Percentiles rank a stretch among this genome's conserved stretches.
Evolutionary conservation across 92 coral and sea anemone genomes (phyloP).

Genomic region (Metridium senile): DNA sequence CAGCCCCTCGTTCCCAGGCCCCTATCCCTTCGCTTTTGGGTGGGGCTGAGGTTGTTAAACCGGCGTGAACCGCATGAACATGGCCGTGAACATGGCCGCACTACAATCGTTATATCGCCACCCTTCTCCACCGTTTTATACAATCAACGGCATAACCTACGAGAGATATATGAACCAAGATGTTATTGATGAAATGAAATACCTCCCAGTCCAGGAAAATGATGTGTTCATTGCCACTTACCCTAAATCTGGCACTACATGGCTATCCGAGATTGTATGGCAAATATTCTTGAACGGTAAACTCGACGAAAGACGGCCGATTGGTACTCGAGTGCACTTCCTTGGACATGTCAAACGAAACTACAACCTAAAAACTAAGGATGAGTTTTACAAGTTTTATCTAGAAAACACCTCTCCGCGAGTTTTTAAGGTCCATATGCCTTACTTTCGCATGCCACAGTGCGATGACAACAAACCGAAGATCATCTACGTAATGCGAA

Average conservation of each 20-base stretch:
- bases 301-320: conserved; percentile 15
- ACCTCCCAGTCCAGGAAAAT: conserved; percentile 1
- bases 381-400: background rate
- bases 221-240: conserved; percentile 21
- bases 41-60: too few species aligned
- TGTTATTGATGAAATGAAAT: background rate
- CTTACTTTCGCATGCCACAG: conserved; percentile 25
- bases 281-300: conserved; percentile 47
- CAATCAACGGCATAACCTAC: background rate
- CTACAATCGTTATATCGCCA: background rate
- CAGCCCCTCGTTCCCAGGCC: too few species aligned
- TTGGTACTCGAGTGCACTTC: conserved; percentile 28
- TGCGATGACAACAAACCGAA: conserved; percentile 30
- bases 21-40: too few species aligned
- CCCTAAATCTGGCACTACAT: conserved; percentile 48
- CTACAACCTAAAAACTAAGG: background rate
- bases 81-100: too few species aligned
- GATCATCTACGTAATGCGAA: conserved; percentile 53
- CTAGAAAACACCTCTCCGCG: conserved; percentile 42
- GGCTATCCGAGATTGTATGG: conserved; percentile 51
- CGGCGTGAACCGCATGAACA: too few species aligned
- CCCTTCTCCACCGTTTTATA: background rate
- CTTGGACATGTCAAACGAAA: conserved; percentile 2
- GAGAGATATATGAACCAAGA: background rate
- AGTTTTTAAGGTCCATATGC: conserved; percentile 47